A percentile compares a stretch with the other conserved stretches of the same genome.
Conservation (phyloP, 2,888 invertebrate genomes). For the Dicyrtoma fusca region DNA sequence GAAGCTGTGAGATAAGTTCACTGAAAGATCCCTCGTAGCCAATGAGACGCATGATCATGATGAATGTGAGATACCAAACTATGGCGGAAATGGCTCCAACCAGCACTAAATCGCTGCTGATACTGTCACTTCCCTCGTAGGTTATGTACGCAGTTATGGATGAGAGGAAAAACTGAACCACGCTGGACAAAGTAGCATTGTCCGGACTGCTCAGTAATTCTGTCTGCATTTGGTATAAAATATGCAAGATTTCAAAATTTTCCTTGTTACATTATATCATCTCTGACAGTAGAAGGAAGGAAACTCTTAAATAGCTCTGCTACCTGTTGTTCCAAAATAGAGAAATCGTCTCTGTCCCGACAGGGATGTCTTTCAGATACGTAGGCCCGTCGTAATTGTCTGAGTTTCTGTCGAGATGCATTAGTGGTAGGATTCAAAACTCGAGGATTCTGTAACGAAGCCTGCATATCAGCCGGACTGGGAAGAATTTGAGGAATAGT, state of each 20-base stretch:
- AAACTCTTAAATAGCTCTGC: background rate
- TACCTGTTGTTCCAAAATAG: slow-evolving; percentile 29
- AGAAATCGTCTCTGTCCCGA: slow-evolving; percentile 6
- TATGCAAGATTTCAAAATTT: background rate
- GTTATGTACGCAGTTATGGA: slow-evolving; percentile 24
- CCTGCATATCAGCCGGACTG: background rate
- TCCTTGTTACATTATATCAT: background rate
- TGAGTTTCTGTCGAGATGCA: slow-evolving; percentile 8
- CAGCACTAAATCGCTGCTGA: slow-evolving; percentile 14
- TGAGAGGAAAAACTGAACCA: slow-evolving; percentile 35
- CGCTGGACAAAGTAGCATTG: slow-evolving; percentile 13
- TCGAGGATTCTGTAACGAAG: background rate
- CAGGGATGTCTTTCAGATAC: background rate
- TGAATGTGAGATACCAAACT: slow-evolving; percentile 17
- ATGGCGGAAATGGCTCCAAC: slow-evolving; percentile 10
- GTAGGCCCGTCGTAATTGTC: slow-evolving; percentile 1
- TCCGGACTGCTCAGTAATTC: slow-evolving; percentile 19
- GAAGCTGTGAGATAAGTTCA: background rate
- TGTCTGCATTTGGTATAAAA: background rate
- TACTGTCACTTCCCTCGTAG: slow-evolving; percentile 24
- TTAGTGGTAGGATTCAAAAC: slow-evolving; percentile 15
- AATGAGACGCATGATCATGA: slow-evolving; percentile 18
- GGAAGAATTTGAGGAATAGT: slow-evolving; percentile 5
- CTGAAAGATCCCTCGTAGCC: slow-evolving; percentile 25
- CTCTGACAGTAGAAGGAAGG: slow-evolving; percentile 1